phyloP scores from a whole-genome alignment of 92 coral and sea anemone species.

The Anthopleura xanthogrammica region DNA sequence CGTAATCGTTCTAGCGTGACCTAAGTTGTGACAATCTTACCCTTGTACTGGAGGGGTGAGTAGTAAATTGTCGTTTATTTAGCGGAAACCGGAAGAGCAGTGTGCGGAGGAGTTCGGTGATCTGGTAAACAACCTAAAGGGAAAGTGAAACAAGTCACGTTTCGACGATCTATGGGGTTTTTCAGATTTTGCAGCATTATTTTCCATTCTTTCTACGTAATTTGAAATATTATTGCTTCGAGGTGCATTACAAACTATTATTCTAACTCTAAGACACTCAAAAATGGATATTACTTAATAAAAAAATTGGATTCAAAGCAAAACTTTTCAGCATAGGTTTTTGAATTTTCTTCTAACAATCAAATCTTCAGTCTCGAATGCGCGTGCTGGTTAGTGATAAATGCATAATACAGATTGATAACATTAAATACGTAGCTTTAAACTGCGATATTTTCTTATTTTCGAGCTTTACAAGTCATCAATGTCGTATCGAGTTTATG shows the following conservation, averaged over 20 bases:
- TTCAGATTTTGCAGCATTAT: background rate
- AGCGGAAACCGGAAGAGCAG: constrained; percentile 14
- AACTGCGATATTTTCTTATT: background rate
- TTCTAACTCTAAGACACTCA: background rate
- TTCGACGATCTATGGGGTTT: background rate
- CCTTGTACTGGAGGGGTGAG: background rate
- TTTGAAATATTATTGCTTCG: background rate
- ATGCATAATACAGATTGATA: too few relatives aligned
- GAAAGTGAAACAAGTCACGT: constrained; percentile 39
- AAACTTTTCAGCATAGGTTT: too few relatives aligned
- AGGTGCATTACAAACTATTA: background rate
- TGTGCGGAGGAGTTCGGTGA: constrained; percentile 11
- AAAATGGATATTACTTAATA: too few relatives aligned
- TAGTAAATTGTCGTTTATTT: background rate
- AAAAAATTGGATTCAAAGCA: too few relatives aligned
- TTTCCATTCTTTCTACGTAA: background rate
- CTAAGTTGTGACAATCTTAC: constrained; percentile 3
- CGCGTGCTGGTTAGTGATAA: too few relatives aligned
- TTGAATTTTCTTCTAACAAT: too few relatives aligned
- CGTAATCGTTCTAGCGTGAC: constrained; percentile 31
- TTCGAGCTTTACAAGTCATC: background rate
- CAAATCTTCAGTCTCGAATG: too few relatives aligned
- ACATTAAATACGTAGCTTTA: background rate
- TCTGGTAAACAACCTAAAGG: constrained; percentile 9
- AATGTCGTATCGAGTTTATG: background rate